Conservation (phyloP, 2,888 invertebrate genomes). For the Macrophya alboannulata region DNA sequence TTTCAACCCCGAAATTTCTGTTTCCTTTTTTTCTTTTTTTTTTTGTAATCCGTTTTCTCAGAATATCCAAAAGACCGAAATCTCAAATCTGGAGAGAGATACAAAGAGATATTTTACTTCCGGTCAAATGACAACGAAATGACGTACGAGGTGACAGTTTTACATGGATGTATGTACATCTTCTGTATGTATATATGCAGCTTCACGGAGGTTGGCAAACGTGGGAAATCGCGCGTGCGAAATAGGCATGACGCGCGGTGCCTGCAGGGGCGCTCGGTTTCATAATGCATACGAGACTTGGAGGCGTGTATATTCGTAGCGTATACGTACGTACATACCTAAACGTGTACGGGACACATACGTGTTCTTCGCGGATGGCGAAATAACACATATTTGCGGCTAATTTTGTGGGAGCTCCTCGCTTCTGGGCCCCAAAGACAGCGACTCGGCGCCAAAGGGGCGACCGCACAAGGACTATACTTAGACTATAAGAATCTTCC, state of each 20-base stretch:
- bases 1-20: neutral
- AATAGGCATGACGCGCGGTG: conserved; percentile 64
- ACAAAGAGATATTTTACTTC: neutral
- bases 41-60: neutral
- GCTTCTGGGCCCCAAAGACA: conserved; percentile 59
- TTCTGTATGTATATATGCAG: neutral
- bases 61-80: neutral
- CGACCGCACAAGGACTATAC: conserved; percentile 38
- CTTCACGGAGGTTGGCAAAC: conserved; percentile 64
- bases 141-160: neutral
- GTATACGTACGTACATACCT: conserved; percentile 59
- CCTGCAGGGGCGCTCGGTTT: conserved; percentile 66
- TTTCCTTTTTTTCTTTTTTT: too few relatives aligned
- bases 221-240: conserved; percentile 77
- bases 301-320: conserved; percentile 49
- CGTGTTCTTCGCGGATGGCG: conserved; percentile 61
- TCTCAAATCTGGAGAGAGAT: neutral
- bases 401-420: conserved; percentile 71
- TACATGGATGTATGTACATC: neutral
- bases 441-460: conserved; percentile 59
- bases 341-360: conserved; percentile 31
- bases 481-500: conserved; percentile 45
- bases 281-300: conserved; percentile 72
- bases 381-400: conserved; percentile 76
- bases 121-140: neutral